Evolutionary conservation across 37 sponge, comb jelly and placozoan genomes (phyloP).

Genomic region (Crambe crambe): DNA sequence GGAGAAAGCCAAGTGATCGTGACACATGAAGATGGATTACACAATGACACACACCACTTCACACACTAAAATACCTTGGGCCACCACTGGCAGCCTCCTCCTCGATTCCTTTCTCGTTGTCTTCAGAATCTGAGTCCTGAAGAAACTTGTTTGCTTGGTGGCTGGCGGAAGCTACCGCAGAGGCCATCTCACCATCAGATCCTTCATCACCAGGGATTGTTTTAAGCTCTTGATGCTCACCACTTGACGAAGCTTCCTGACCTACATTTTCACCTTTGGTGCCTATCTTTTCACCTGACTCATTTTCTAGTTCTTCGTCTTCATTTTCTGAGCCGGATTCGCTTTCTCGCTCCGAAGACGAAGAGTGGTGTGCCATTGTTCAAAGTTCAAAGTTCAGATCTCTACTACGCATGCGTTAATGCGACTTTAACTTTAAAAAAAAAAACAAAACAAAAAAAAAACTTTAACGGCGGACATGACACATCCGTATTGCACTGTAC

Average conservation of each 20-base stretch:
- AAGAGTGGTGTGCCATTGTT: not conserved
- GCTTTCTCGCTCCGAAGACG: not conserved
- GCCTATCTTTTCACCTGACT: not conserved
- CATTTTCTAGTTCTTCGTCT: not conserved
- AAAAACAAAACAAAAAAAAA: no score
- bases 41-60: not conserved
- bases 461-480: no score
- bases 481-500: no score
- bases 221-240: no score
- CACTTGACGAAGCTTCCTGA: not conserved
- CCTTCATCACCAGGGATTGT: not conserved
- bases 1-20: no score
- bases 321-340: slow-evolving; percentile 4
- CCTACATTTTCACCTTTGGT: not conserved
- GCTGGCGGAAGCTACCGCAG: slow-evolving; percentile 1
- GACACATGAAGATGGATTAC: no score
- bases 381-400: not conserved
- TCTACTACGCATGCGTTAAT: not conserved
- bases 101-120: slow-evolving; percentile 2
- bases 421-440: no score
- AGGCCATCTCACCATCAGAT: not conserved
- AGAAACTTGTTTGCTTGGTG: slow-evolving; percentile 4
- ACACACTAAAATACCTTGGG: not conserved
- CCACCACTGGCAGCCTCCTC: not conserved
- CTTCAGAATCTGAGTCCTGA: slow-evolving; percentile 1